A percentile compares a stretch with the other conserved stretches of the same genome.
These are phyloP conservation scores for Drosophila greeni DNA, from an alignment of 2,888 invertebrate species.

Conservation along the genomic window DNA sequence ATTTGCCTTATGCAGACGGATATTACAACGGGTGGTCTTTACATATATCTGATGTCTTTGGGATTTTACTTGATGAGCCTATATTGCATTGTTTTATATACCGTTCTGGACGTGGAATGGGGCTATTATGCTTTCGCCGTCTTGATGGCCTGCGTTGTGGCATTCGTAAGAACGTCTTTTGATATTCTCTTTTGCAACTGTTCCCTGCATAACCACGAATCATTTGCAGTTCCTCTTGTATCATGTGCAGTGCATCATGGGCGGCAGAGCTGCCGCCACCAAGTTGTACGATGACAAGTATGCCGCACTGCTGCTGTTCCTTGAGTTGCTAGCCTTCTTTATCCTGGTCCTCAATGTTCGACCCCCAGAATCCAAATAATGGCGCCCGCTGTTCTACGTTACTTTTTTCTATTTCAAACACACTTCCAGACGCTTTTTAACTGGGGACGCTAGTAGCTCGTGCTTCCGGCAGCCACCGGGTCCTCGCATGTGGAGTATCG, in stretches of 20 bases:
- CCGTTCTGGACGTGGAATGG: constrained; percentile 15
- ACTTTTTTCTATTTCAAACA: constrained; percentile 43
- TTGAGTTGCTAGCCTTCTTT: constrained; percentile 55
- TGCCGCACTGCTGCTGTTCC: constrained; percentile 55
- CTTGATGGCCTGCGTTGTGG: constrained; percentile 33
- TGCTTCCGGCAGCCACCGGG: constrained; percentile 61
- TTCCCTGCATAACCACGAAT: constrained; percentile 28
- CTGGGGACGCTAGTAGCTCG: constrained; percentile 55
- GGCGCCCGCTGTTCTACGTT: constrained; percentile 28
- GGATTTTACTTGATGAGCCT: constrained; percentile 39
- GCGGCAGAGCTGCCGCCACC: constrained; percentile 28
- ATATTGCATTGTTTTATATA: constrained; percentile 24
- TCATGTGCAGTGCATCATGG: constrained; percentile 59
- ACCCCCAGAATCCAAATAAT: constrained; percentile 47
- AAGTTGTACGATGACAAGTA: constrained; percentile 46
- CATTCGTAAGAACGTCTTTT: constrained; percentile 47
- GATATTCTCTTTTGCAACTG: background rate
- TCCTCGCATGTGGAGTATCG: constrained; percentile 68
- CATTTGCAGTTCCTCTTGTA: constrained; percentile 57
- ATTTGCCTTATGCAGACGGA: constrained; percentile 35
- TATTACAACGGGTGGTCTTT: constrained; percentile 33
- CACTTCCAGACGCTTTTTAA: constrained; percentile 79
- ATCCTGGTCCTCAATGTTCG: constrained; percentile 40
- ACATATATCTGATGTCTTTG: constrained; percentile 27
- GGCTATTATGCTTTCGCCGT: constrained; percentile 28